Percentiles rank a stretch among this genome's conserved stretches.
Evolutionary conservation across 2,113 vertebrate species (phyloP).

Genomic region (Sclerurus mexicanus): DNA sequence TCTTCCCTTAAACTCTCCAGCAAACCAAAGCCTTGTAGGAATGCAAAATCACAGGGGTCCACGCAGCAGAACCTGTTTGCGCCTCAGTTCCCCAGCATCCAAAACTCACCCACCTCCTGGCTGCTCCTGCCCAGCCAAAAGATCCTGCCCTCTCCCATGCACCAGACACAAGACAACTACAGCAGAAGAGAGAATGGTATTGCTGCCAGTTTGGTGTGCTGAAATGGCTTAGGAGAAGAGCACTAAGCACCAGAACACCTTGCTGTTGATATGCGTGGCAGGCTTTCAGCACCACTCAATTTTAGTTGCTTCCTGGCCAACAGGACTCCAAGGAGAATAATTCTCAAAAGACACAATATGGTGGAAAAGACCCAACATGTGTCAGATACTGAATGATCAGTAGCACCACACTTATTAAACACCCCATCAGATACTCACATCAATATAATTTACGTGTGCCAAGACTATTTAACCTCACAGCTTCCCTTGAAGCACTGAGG

Average conservation of each 20-base stretch:
- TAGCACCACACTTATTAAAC: background rate
- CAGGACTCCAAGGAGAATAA: background rate
- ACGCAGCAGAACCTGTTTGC: background rate
- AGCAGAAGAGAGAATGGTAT: background rate
- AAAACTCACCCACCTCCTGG: background rate
- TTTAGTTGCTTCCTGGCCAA: background rate
- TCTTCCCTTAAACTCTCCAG: background rate
- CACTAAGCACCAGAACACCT: background rate
- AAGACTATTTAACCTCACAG: background rate
- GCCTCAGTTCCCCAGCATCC: background rate
- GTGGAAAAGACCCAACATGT: fast-evolving
- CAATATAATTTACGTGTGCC: background rate
- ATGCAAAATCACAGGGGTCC: background rate
- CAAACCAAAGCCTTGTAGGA: background rate
- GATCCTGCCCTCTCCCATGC: background rate
- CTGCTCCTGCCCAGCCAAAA: background rate
- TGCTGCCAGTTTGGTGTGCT: background rate
- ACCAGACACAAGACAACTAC: background rate
- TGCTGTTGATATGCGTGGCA: background rate
- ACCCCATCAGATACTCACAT: background rate
- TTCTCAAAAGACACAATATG: background rate
- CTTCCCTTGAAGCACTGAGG: background rate
- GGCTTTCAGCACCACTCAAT: background rate
- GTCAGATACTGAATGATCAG: background rate
- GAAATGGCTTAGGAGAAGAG: background rate